phyloP scores from a whole-genome alignment of 2,888 invertebrate genomes.

The Drosophila anceps region DNA sequence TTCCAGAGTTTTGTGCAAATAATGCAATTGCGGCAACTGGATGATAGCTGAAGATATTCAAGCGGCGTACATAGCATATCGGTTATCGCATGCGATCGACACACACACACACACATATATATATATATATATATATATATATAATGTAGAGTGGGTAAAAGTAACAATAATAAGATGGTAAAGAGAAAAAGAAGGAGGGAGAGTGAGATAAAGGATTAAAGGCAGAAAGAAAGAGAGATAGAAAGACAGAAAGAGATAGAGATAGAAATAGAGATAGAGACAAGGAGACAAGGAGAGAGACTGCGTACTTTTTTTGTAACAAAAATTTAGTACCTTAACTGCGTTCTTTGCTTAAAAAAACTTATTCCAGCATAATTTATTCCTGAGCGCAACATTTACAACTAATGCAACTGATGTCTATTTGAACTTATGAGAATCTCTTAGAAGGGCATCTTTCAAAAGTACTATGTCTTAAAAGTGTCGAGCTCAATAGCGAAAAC shows the following conservation, averaged over 20 bases:
- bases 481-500: too few relatives aligned
- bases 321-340: too few relatives aligned
- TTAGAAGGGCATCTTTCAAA: background rate
- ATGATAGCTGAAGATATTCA: conserved; percentile 6
- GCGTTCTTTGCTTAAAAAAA: too few relatives aligned
- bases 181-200: background rate
- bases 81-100: conserved; percentile 13
- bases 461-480: too few relatives aligned
- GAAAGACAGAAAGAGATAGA: too few relatives aligned
- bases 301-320: too few relatives aligned
- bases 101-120: background rate
- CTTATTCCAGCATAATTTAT: too few relatives aligned
- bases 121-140: background rate
- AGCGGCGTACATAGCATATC: background rate
- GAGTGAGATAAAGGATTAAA: background rate
- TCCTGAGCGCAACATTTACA: too few relatives aligned
- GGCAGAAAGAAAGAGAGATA: background rate
- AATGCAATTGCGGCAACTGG: conserved; percentile 31
- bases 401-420: too few relatives aligned
- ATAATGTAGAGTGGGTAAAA: background rate
- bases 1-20: conserved; percentile 41
- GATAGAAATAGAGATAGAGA: too few relatives aligned
- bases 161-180: background rate
- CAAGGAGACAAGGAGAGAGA: too few relatives aligned
- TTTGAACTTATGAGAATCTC: background rate